Evolutionary conservation across 2,113 vertebrate species (phyloP), one percentile per base, ranked within the genome.

Genomic region (Heloderma charlesbogerti): DNA sequence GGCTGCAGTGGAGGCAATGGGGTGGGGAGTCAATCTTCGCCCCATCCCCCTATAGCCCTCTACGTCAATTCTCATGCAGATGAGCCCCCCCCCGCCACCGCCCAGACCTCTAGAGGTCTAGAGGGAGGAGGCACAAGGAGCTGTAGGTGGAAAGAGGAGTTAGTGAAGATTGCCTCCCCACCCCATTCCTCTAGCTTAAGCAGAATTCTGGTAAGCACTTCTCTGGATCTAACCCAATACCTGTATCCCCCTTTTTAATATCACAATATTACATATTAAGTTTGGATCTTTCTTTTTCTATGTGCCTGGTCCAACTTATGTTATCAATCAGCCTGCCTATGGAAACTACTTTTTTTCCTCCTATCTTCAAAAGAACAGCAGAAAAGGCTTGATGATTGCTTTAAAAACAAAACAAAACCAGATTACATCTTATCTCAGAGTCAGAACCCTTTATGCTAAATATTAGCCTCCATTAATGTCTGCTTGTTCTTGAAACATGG

Each of bases 351-450:
- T 93, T 22, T 90, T 92, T 89, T 16, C 48, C 40, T 9, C 90
- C 84, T 92, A 34, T 16, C 67, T 92, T 72, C 66, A 92, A 90
- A 90, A 74, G 31, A 71, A 92, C 84, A 34, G 10, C 54, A n/a
- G 22, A 92, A 71, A 20, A 87, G 43, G 57, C 89, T 84, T 89
- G 12, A 89, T 25, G 8, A 77, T 22, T 16, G 40, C n/a, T 94
- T 91, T 80, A 18, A 29, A 25, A 91, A 37, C 25, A 48, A 51
- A 89, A 86, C 18, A 90, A 72, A 91, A 20, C 10, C 92, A 92
- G 40, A 54, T 6, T 18, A 72, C 13, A 82, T 1, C 0, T 0
- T 34, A 60, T 45, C 91, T 22, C 45, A 78, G 63, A 71, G 45
- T 45, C 22, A n/a, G 27, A 45, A 92, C 31, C n/a, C 27, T 89